Percentiles rank a stretch among this genome's conserved stretches.
Evolutionary conservation across 2,113 vertebrate species (phyloP).

Genomic region (Seriola quinqueradiata): DNA sequence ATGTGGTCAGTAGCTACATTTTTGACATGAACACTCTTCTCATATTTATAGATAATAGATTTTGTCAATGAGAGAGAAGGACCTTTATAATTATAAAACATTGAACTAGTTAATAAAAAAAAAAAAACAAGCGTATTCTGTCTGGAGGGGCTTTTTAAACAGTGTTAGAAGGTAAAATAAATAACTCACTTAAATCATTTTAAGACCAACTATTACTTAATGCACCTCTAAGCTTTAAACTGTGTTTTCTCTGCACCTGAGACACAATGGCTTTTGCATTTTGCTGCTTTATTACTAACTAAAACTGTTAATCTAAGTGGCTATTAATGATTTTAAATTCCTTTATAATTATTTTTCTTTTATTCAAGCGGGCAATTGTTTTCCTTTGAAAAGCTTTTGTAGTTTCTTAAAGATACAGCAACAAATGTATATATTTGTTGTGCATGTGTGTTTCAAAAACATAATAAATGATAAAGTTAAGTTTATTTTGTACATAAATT

Average conservation of each 20-base stretch:
- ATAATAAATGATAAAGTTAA: neutral
- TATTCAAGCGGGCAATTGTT: neutral
- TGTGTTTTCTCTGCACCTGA: neutral
- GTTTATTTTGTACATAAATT: neutral
- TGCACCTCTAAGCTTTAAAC: conserved; percentile 7
- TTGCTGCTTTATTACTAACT: conserved; percentile 28
- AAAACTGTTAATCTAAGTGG: neutral
- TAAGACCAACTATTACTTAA: neutral
- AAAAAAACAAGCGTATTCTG: too few species aligned
- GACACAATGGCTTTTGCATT: conserved; percentile 3
- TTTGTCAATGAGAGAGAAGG: too few species aligned
- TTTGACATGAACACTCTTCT: too few species aligned
- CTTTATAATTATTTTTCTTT: neutral
- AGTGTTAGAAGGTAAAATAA: too few species aligned
- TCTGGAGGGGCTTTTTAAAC: too few species aligned
- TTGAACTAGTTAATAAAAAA: too few species aligned
- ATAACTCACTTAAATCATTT: neutral
- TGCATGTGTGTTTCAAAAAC: neutral
- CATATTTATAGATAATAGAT: too few species aligned
- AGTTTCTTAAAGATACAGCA: neutral
- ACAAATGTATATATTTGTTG: neutral
- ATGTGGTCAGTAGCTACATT: too few species aligned
- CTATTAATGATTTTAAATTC: neutral
- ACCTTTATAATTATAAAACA: too few species aligned
- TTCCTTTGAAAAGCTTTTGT: neutral